phyloP scores from a whole-genome alignment of 2,797 vertebrate genomes.

The Hipposideros larvatus region DNA sequence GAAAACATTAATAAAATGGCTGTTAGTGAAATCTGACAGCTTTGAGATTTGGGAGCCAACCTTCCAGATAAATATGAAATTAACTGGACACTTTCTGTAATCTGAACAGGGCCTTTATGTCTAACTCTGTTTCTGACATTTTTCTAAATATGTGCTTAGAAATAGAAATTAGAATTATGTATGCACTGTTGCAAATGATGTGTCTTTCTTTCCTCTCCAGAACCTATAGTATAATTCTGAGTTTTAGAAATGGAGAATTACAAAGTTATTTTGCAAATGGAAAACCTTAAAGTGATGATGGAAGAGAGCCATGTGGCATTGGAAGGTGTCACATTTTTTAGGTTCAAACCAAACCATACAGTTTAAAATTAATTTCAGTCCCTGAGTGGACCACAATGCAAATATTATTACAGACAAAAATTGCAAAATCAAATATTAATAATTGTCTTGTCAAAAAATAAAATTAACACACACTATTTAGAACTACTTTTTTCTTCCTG shows the following conservation, averaged over 20 bases:
- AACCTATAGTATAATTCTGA: background rate
- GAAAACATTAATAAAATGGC: conserved; percentile 32
- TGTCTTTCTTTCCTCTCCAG: background rate
- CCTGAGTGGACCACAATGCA: background rate
- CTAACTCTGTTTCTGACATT: background rate
- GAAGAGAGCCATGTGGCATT: background rate
- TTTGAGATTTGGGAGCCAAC: background rate
- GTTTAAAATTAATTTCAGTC: conserved; percentile 8
- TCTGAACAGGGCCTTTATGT: background rate
- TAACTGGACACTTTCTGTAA: background rate
- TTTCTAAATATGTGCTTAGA: background rate
- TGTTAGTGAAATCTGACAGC: background rate
- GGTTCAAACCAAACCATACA: background rate
- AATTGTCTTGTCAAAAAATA: background rate
- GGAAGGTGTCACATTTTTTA: background rate
- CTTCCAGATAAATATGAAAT: conserved; percentile 5
- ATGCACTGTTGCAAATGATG: background rate
- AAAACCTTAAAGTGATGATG: background rate
- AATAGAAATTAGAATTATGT: background rate
- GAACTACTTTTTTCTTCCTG: background rate
- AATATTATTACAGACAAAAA: conserved; percentile 12
- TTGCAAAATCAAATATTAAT: background rate
- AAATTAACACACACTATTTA: background rate
- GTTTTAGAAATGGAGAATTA: background rate
- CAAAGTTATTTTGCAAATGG: conserved; percentile 18